Conservation (phyloP, 2,113 vertebrate genomes). For the Tyto alba region DNA sequence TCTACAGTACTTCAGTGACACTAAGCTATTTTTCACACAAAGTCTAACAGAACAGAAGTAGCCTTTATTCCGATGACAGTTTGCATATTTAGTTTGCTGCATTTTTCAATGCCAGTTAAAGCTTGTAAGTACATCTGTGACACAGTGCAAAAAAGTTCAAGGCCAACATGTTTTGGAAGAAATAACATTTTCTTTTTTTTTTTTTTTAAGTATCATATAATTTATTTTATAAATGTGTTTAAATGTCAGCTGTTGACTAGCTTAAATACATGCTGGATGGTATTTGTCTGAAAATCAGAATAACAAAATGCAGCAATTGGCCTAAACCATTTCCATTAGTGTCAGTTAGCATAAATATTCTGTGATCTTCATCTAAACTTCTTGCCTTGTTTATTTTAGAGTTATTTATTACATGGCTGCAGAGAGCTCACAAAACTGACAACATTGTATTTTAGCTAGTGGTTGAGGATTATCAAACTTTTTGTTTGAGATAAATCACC, state of each 20-base stretch:
- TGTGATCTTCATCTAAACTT: background rate
- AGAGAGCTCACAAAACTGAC: background rate
- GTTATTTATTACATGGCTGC: background rate
- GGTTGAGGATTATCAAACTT: background rate
- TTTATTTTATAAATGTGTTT: background rate
- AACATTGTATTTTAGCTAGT: background rate
- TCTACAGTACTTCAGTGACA: background rate
- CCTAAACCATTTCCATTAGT: background rate
- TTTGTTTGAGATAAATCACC: background rate
- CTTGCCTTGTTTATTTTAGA: background rate
- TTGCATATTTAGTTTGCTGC: constrained; percentile 6
- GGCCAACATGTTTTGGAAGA: background rate
- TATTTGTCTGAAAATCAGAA: background rate
- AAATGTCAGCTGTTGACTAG: background rate
- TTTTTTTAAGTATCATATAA: background rate
- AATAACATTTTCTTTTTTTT: background rate
- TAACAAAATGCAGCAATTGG: background rate
- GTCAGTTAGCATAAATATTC: background rate
- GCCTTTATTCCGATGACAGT: background rate
- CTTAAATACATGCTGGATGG: background rate
- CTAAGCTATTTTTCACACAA: background rate
- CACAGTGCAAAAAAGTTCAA: background rate
- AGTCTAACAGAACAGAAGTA: constrained; percentile 14
- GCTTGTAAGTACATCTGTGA: background rate
- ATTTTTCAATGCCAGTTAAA: background rate